These are phyloP conservation scores for Platalea minor DNA, from an alignment of 2,797 vertebrate species.

Conservation along the genomic window DNA sequence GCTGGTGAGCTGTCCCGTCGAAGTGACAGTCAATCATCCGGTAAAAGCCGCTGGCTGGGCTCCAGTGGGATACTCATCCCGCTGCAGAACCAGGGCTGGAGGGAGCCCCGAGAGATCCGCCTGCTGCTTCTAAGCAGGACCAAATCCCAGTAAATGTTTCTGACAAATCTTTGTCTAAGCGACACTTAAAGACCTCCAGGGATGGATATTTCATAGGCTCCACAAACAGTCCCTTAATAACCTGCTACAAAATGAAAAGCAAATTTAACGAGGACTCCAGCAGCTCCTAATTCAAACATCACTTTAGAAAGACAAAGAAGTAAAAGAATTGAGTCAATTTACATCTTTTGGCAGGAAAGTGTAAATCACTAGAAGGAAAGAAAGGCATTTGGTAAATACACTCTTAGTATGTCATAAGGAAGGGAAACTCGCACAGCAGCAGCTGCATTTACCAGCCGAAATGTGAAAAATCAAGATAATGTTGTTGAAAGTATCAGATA, in stretches of 20 bases:
- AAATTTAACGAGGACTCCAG: conserved; percentile 36
- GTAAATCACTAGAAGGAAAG: neutral
- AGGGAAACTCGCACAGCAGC: neutral
- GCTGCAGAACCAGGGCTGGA: no score
- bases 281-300: conserved; percentile 32
- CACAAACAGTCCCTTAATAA: conserved; percentile 19
- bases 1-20: neutral
- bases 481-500: neutral
- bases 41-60: neutral
- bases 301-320: conserved; percentile 20
- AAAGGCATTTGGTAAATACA: neutral
- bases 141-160: neutral
- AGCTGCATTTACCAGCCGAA: neutral
- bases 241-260: neutral
- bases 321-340: conserved; percentile 16
- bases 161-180: neutral
- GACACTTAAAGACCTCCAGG: neutral
- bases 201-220: neutral
- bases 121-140: neutral
- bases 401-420: neutral
- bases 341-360: neutral
- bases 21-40: accelerated
- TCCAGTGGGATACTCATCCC: accelerated
- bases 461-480: neutral
- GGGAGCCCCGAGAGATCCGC: neutral